Evolutionary conservation across 1,140 invertebrate genomes (phyloP), one percentile per base, ranked within the genome.

Genomic region (Solen grandis): DNA sequence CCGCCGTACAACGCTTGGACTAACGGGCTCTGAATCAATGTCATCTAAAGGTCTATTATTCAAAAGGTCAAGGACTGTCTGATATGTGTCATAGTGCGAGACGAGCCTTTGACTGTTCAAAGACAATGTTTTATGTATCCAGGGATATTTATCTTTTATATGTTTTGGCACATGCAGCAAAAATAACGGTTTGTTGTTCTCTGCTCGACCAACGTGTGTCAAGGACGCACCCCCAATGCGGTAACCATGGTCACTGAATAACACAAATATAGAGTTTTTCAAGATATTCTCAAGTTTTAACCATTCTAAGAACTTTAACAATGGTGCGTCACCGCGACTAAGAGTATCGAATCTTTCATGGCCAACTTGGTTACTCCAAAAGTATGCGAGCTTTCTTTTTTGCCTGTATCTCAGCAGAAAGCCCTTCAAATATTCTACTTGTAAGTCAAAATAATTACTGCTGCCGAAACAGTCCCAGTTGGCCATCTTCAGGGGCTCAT

Each of bases 281-380:
- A 76, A 27, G 29, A 25, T n/a, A 14, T 57, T 57, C 19, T 65
- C 55, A 22, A 19, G 16, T 2, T 72, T 63, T 60, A 88, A 59
- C 25, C 83, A 81, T 16, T 75, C 65, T 1, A 88, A 27, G 55
- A 88, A 85, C 31, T 84, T 66, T 22, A 82, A 72, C 5, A 89
- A 68, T 69, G 87, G 80, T 31, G 87, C 74, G 46, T 88, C 82
- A 0, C 16, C 72, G 2, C 25, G 10, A 31, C 69, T 36, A 2
- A 70, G 4, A 2, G 25, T 50, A 0, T 35, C 81, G 16, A 75
- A 59, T 2, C 63, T 8, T 5, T 75, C 65, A 27, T 84, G 82
- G 1, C 70, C 19, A 35, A 81, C n/a, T 52, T 74, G 55, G 35
- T 72, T 84, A n/a, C 65, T 50, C 69, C 69, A 81, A 31, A 66